Evolutionary conservation across 2,888 invertebrate species (phyloP).

Genomic region (Ophion ventricosus): DNA sequence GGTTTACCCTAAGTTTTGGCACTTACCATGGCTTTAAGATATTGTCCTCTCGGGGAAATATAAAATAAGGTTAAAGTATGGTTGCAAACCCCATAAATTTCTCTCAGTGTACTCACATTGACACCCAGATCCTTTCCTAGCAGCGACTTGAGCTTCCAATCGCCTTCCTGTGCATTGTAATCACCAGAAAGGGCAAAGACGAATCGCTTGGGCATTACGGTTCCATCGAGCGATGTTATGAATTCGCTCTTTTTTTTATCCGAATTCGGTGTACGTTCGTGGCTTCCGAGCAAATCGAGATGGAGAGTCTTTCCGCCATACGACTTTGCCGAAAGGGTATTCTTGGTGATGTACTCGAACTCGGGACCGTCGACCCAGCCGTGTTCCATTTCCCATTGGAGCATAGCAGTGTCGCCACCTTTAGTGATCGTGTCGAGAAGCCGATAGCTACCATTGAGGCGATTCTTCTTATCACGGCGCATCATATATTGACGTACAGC

Average conservation of each 20-base stretch:
- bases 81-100: no score
- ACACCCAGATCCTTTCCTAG: conserved; percentile 73
- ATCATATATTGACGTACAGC: conserved; percentile 81
- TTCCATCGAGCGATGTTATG: conserved; percentile 70
- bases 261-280: conserved; percentile 74
- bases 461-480: conserved; percentile 73
- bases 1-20: no score
- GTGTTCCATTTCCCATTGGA: conserved; percentile 79
- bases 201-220: conserved; percentile 70
- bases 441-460: conserved; percentile 69
- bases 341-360: conserved; percentile 81
- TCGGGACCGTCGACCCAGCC: conserved; percentile 83
- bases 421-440: conserved; percentile 82
- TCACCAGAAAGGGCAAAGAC: conserved; percentile 64
- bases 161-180: conserved; percentile 55
- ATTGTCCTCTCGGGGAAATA: no score
- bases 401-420: conserved; percentile 82
- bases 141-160: conserved; percentile 71
- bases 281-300: conserved; percentile 80
- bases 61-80: no score
- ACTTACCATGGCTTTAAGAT: no score
- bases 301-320: conserved; percentile 84
- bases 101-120: conserved; percentile 68
- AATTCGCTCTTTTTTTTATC: conserved; percentile 71
- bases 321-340: conserved; percentile 82